Evolutionary conservation across 2,888 invertebrate genomes (phyloP), one percentile per base, ranked within the genome.

Genomic region (Athalia rosae): DNA sequence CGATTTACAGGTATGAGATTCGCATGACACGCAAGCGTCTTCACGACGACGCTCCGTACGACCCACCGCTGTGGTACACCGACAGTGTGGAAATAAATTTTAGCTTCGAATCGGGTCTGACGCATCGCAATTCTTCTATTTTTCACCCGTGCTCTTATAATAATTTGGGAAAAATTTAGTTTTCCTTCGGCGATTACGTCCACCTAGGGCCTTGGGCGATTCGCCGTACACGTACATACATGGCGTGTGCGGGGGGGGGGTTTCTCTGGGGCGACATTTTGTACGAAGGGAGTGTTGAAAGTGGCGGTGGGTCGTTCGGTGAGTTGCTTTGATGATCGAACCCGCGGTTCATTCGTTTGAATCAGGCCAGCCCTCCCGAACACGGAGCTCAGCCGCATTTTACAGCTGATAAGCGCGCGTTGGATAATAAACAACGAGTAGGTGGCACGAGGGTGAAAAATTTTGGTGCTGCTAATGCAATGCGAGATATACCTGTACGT

Each of bases 321-420:
- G 15, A 61, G 74, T 13, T 48, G 74, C 74, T 74, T 74, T 74
- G 74, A 74, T 62, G 61, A 74, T 62, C 74, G 74, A 74, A 74
- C 74, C 48, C 74, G 28, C 28, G 48, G 61, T 48, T 61, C 28
- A 74, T 74, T 74, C 74, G 61, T 74, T 74, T 47, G 50, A 74
- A 74, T 74, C 74, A 74, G 74, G 61, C 7, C 74, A 74, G 48
- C 74, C 71, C 58, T 71, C 50, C 58, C 13, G 50, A 56, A 43
- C 58, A 45, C 56, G 13, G 45, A 56, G 56, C 45, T 71, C 56
- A 71, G 71, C 56, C 71, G 71, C 58, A 71, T 71, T 58, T 71
- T 58, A 43, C 58, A 56, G 71, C 71, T 58, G 71, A 71, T 71
- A 71, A 71, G 56, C 58, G 56, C 71, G 71, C 71, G 58, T 58